These are phyloP conservation scores for Sicus ferrugineus DNA, from an alignment of 2,888 invertebrate genomes.

Conservation along the genomic window DNA sequence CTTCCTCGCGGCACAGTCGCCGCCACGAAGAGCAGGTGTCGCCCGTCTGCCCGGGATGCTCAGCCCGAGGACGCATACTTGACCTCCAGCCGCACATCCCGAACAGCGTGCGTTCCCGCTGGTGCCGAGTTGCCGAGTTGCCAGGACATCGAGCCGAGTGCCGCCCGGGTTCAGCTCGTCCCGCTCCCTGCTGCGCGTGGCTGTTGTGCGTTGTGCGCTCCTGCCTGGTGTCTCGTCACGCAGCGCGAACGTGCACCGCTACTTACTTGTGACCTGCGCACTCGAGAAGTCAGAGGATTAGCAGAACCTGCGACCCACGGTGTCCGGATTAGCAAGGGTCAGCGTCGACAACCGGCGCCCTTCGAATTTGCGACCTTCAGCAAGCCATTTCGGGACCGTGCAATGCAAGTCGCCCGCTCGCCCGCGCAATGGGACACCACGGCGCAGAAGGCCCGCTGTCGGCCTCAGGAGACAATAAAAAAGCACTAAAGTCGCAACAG, in stretches of 20 bases:
- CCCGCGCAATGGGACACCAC: constrained; percentile 11
- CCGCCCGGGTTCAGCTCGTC: no score
- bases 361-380: constrained; percentile 33
- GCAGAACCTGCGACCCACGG: neutral
- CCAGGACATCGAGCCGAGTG: no score
- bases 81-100: no score
- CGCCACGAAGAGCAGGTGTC: no score
- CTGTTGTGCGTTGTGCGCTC: no score
- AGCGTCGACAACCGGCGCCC: neutral
- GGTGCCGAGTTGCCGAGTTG: no score
- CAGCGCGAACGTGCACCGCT: no score
- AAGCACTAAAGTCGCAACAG: constrained; percentile 11
- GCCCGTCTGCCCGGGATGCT: neutral
- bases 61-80: no score
- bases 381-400: neutral
- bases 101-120: no score
- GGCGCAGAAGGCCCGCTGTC: neutral
- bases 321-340: neutral
- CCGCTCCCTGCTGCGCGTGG: neutral
- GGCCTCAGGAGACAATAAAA: neutral
- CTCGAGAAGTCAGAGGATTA: no score
- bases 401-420: neutral
- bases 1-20: neutral
- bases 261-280: neutral
- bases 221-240: no score